Evolutionary conservation across 2,797 vertebrate genomes (phyloP).

Genomic region (Enteromius mattozi): DNA sequence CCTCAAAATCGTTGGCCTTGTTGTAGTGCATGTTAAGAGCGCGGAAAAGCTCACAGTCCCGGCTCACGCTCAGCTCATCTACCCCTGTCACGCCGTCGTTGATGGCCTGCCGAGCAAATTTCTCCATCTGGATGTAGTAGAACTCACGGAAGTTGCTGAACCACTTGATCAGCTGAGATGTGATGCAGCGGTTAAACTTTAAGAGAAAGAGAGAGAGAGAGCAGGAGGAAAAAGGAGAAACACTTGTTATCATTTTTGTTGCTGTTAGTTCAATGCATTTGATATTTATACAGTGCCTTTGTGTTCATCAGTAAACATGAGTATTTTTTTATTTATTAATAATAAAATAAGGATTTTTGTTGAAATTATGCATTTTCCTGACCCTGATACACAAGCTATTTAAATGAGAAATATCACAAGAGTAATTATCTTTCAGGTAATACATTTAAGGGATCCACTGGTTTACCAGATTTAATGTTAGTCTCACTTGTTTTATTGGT

Average conservation of each 20-base stretch:
- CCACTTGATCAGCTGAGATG: slow-evolving; percentile 99
- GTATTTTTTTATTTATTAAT: neutral
- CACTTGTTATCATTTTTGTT: neutral
- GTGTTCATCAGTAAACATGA: too few relatives aligned
- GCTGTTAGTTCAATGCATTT: neutral
- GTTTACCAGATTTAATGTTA: neutral
- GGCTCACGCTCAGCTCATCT: slow-evolving; percentile 94
- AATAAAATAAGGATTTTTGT: neutral
- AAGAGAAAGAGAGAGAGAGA: slow-evolving; percentile 28
- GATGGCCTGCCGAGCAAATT: slow-evolving; percentile 96
- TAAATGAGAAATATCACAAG: neutral
- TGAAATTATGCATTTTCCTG: neutral
- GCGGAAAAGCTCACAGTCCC: slow-evolving; percentile 96
- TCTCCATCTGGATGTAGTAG: slow-evolving; percentile 99
- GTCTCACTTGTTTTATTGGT: neutral
- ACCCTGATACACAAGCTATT: neutral
- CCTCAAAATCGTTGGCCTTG: slow-evolving; percentile 99
- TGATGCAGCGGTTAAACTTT: slow-evolving; percentile 99
- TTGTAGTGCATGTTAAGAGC: slow-evolving; percentile 99
- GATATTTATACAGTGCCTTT: neutral
- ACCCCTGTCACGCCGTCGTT: slow-evolving; percentile 92
- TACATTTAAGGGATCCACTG: neutral
- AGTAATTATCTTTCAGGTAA: neutral
- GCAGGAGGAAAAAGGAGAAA: slow-evolving; percentile 17
- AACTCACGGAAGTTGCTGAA: slow-evolving; percentile 99